Conservation (phyloP, 2,888 invertebrate genomes). For the Hemistola chrysoprasaria region DNA sequence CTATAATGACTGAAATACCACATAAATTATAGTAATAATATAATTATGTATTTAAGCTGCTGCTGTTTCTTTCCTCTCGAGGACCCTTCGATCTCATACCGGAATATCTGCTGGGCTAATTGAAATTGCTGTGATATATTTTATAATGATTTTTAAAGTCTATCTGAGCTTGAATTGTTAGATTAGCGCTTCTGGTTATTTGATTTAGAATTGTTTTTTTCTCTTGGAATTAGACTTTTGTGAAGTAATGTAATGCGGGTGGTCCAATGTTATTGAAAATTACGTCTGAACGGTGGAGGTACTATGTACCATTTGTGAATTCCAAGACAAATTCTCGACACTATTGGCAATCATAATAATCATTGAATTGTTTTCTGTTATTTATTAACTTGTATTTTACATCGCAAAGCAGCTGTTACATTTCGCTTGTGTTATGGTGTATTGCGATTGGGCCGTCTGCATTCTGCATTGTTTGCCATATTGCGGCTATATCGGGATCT, state of each 20-base stretch:
- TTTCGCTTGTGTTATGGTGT: conserved; percentile 21
- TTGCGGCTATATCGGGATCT: conserved; percentile 63
- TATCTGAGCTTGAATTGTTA: conserved; percentile 52
- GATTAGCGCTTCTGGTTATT: conserved; percentile 52
- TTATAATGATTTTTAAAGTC: conserved; percentile 67
- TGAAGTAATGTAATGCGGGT: conserved; percentile 49
- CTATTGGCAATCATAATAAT: neutral
- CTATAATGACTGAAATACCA: conserved; percentile 43
- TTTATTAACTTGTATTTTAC: conserved; percentile 5
- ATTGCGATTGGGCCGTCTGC: conserved; percentile 56
- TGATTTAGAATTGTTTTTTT: conserved; percentile 53
- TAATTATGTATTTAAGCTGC: conserved; percentile 37
- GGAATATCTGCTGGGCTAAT: conserved; percentile 62
- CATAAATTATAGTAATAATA: conserved; percentile 47
- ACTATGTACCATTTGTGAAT: neutral
- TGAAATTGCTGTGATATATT: conserved; percentile 79
- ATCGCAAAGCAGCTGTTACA: conserved; percentile 24
- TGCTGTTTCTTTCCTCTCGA: conserved; percentile 31
- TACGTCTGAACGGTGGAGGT: neutral
- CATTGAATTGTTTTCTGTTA: conserved; percentile 2
- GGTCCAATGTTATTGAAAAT: conserved; percentile 51
- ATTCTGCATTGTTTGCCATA: conserved; percentile 56
- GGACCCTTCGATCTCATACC: conserved; percentile 34
- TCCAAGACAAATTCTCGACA: neutral
- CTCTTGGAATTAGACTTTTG: conserved; percentile 48